Conservation (phyloP, 2,888 invertebrate species). For the Napeogenes sylphis region DNA sequence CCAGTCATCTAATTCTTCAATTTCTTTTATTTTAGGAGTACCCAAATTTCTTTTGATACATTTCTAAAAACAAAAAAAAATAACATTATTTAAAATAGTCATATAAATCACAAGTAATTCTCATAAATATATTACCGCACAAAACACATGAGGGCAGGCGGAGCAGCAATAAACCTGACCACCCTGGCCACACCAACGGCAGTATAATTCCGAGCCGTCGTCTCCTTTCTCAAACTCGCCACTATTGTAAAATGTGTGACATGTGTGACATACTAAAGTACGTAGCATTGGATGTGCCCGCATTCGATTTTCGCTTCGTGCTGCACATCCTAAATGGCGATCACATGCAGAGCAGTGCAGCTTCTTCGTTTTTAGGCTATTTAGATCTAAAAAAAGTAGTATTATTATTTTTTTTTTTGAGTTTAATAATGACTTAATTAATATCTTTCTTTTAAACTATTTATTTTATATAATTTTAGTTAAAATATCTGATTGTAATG, state of each 20-base stretch:
- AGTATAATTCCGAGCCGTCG: conserved; percentile 89
- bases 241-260: conserved; percentile 87
- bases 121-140: conserved; percentile 69
- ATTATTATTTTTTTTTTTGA: not conserved
- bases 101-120: conserved; percentile 1
- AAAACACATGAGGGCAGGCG: conserved; percentile 84
- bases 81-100: conserved; percentile 26
- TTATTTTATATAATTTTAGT: too few species aligned
- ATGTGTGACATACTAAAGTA: conserved; percentile 83
- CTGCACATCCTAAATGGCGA: conserved; percentile 84
- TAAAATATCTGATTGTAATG: too few species aligned
- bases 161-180: conserved; percentile 89
- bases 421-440: too few species aligned
- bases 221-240: conserved; percentile 90
- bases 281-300: conserved; percentile 85
- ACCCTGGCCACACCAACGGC: conserved; percentile 90
- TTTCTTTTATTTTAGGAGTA: conserved; percentile 80
- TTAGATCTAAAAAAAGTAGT: conserved; percentile 70
- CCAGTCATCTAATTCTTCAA: conserved; percentile 88
- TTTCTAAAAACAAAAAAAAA: conserved; percentile 69
- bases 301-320: conserved; percentile 79
- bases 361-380: conserved; percentile 75
- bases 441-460: too few species aligned
- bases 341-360: conserved; percentile 88
- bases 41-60: conserved; percentile 87